Base-by-base conservation (phyloP, 2,113 vertebrate genomes). In the Marmota flaviventris region DNA sequence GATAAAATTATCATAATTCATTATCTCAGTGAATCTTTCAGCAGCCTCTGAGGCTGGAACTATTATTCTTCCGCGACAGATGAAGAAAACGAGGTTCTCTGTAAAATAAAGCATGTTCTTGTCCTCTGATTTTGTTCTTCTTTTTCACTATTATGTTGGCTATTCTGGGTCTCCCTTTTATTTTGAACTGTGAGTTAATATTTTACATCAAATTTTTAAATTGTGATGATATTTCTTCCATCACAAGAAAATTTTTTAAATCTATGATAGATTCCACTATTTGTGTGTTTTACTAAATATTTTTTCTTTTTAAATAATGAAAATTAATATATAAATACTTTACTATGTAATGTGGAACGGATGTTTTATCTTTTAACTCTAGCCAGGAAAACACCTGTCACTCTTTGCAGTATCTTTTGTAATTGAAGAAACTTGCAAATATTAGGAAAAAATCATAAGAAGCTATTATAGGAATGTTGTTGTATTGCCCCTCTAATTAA, bases 241-340 rank as follows among this genome's bases (percentile, higher is more conserved):
- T 93, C 45, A 91, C 7, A 58, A 39, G 18, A 45, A 5, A 39
- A 83, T 67, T 83, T 69, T n/a, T 76, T 39, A 78, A 84, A 17
- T 79, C 1, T 51, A 39, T 91, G 16, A 58, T 42, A 75, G 51
- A n/a, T 58, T 76, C 87, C 8, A 39, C 39, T 75, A 69, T 79
- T 53, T 45, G 69, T 70, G 4, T 34, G 4, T 65, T 75, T 10
- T 9, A 2, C 51, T 67, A 91, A 85, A n/a, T 0, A 5, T 56
- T 29, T 96, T 93, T 82, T 48, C 83, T 61, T 88, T 77, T 89
- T 70, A 89, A 81, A 72, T 76, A 70, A 84, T 95, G 61, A 39
- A 92, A 86, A 76, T 85, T 63, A 63, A 95, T 87, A 20, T 87
- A 2, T 83, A 92, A 89, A 56, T 85, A 72, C n/a, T 75, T 79